These are phyloP conservation scores for Thereuonema tuberculata DNA, from an alignment of 1,140 invertebrate species.

Conservation along the genomic window DNA sequence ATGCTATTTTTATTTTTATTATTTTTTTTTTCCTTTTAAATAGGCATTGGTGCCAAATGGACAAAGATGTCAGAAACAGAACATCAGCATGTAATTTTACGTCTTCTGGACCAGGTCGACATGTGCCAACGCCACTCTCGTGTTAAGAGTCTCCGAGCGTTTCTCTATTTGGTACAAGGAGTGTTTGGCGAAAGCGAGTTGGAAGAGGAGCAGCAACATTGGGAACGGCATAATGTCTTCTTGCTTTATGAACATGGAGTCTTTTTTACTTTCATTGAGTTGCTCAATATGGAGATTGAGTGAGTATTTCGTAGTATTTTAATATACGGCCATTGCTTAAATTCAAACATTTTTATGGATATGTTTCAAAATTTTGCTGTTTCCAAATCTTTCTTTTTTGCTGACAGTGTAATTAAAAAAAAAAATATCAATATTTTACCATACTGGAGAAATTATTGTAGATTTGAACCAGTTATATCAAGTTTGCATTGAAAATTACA, in stretches of 20 bases:
- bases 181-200: conserved; percentile 88
- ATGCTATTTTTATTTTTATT: too few relatives aligned
- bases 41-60: conserved; percentile 62
- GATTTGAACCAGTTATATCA: too few relatives aligned
- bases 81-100: conserved; percentile 59
- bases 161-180: conserved; percentile 79
- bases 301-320: too few relatives aligned
- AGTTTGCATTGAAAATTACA: too few relatives aligned
- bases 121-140: conserved; percentile 60
- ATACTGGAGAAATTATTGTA: too few relatives aligned
- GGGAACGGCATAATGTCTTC: conserved; percentile 69
- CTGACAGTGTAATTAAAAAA: too few relatives aligned
- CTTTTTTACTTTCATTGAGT: conserved; percentile 75
- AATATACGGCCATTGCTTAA: too few relatives aligned
- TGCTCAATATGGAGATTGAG: conserved; percentile 90
- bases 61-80: conserved; percentile 49
- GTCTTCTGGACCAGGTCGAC: conserved; percentile 78
- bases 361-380: background rate
- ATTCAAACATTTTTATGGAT: background rate
- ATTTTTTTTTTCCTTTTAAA: background rate
- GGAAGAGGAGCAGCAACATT: conserved; percentile 69
- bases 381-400: too few relatives aligned
- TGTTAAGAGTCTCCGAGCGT: conserved; percentile 71
- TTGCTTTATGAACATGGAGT: conserved; percentile 69
- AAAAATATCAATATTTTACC: too few relatives aligned